Evolutionary conservation across 2,888 invertebrate genomes (phyloP).

Genomic region (Epiperipatus broadwayi): DNA sequence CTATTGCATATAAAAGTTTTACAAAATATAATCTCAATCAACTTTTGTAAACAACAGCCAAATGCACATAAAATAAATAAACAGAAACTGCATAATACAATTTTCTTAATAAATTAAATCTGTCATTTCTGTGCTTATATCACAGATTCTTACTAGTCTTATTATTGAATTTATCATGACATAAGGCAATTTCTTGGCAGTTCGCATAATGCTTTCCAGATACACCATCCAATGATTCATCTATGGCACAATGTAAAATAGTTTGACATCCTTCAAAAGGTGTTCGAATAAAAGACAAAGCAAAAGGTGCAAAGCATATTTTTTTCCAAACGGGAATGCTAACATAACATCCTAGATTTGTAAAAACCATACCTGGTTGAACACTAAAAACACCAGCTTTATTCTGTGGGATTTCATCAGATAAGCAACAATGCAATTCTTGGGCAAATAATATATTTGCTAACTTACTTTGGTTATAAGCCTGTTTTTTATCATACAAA

Average conservation of each 20-base stretch:
- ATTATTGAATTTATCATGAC: too few relatives aligned
- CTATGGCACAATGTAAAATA: conserved; percentile 53
- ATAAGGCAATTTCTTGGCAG: too few relatives aligned
- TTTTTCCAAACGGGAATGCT: conserved; percentile 48
- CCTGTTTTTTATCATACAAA: conserved; percentile 19
- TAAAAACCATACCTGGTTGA: conserved; percentile 61
- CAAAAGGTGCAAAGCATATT: conserved; percentile 46
- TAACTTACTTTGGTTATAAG: conserved; percentile 55
- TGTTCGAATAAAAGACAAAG: conserved; percentile 48
- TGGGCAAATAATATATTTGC: conserved; percentile 51
- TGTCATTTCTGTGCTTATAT: too few relatives aligned
- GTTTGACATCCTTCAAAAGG: conserved; percentile 68
- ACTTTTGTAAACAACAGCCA: too few relatives aligned
- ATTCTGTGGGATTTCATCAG: too few relatives aligned
- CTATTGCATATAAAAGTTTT: too few relatives aligned
- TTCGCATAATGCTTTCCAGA: conserved; percentile 55
- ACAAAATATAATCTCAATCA: too few relatives aligned
- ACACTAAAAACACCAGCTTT: conserved; percentile 10
- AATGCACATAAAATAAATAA: too few relatives aligned
- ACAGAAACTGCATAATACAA: too few relatives aligned
- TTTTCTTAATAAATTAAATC: too few relatives aligned
- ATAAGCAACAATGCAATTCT: conserved; percentile 35
- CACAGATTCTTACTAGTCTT: too few relatives aligned
- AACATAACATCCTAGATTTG: conserved; percentile 48
- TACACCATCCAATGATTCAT: conserved; percentile 42